A percentile compares a stretch with the other conserved stretches of the same genome.
phyloP scores from a whole-genome alignment of 2,113 vertebrate genomes.

The Zosterops lateralis region DNA sequence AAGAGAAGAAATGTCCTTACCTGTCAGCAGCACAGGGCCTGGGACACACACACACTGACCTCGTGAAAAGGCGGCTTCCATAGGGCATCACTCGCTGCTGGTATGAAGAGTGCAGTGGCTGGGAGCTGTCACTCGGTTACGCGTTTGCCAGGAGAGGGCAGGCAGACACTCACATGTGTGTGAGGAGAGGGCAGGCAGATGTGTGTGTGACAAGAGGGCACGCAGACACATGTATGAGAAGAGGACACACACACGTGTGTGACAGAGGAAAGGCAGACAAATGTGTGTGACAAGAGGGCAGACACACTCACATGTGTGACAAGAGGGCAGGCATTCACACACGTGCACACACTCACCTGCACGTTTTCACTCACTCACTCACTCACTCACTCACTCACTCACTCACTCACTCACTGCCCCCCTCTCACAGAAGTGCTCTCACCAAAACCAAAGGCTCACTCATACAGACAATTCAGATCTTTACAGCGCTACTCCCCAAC shows the following conservation, averaged over 20 bases:
- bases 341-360: fast-evolving
- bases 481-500: not conserved
- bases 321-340: not conserved
- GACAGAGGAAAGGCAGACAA: not conserved
- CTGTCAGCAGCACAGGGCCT: not conserved
- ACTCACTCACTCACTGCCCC: no score
- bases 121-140: not conserved
- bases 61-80: not conserved
- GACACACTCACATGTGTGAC: not conserved
- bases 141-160: slow-evolving; percentile 14
- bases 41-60: not conserved
- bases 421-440: not conserved
- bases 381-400: not conserved
- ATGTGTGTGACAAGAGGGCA: not conserved
- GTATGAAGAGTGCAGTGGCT: not conserved
- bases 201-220: not conserved
- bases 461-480: not conserved
- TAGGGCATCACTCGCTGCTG: not conserved
- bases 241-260: not conserved
- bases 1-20: not conserved
- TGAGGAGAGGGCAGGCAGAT: not conserved
- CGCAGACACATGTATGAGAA: not conserved
- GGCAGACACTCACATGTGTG: not conserved
- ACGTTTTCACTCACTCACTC: fast-evolving
- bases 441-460: not conserved